These are phyloP conservation scores for Drosophila pseudoananassae DNA, from an alignment of 1,140 invertebrate genomes.

Conservation along the genomic window DNA sequence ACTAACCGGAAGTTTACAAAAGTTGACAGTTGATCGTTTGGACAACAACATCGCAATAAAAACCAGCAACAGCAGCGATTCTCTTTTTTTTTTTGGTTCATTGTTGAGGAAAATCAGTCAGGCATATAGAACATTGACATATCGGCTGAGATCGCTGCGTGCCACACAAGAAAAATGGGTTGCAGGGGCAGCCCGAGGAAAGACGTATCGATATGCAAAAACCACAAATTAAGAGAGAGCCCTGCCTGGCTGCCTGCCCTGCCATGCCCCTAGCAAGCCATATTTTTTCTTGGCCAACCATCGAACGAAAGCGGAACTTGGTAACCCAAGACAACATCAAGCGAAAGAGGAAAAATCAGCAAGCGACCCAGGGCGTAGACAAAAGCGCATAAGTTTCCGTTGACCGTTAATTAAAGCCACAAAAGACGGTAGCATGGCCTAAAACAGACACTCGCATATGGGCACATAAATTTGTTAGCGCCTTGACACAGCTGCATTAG, in stretches of 20 bases:
- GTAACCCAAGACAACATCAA: slow-evolving; percentile 74
- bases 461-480: slow-evolving; percentile 71
- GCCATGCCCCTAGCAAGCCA: neutral
- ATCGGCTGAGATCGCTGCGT: slow-evolving; percentile 61
- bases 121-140: slow-evolving; percentile 78
- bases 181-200: slow-evolving; percentile 19
- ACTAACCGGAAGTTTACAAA: slow-evolving; percentile 75
- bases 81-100: slow-evolving; percentile 26
- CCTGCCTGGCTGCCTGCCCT: slow-evolving; percentile 3
- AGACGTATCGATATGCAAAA: slow-evolving; percentile 64
- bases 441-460: slow-evolving; percentile 30
- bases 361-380: slow-evolving; percentile 41
- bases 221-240: slow-evolving; percentile 59
- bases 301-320: slow-evolving; percentile 71
- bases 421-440: slow-evolving; percentile 55
- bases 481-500: slow-evolving; percentile 69
- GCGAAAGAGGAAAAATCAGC: slow-evolving; percentile 56
- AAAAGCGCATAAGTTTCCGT: slow-evolving; percentile 78
- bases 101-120: slow-evolving; percentile 57
- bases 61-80: slow-evolving; percentile 28
- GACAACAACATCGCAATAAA: slow-evolving; percentile 17
- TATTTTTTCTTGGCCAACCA: neutral
- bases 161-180: slow-evolving; percentile 27
- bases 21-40: slow-evolving; percentile 70
- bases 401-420: slow-evolving; percentile 80